Evolutionary conservation across 2,113 vertebrate genomes (phyloP).

Genomic region (Thunnus maccoyii): DNA sequence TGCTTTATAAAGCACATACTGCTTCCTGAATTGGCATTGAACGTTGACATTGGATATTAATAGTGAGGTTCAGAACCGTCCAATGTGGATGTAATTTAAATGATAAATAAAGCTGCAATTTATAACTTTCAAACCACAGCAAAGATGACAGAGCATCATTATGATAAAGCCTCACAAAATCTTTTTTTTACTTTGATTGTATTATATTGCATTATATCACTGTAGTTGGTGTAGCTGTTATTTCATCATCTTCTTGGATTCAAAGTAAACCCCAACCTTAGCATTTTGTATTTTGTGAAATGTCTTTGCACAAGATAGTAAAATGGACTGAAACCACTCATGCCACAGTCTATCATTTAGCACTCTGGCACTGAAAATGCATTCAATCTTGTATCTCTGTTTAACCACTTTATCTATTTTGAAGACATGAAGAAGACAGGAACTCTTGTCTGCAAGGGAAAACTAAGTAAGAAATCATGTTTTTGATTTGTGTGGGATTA

Average conservation of each 20-base stretch:
- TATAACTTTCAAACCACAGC: too few species aligned
- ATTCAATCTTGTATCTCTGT: neutral
- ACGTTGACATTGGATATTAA: too few species aligned
- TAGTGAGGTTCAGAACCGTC: too few species aligned
- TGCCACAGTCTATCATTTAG: neutral
- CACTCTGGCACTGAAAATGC: neutral
- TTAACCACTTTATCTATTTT: neutral
- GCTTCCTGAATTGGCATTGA: too few species aligned
- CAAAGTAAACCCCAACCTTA: neutral
- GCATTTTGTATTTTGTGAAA: too few species aligned
- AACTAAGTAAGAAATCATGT: conserved; percentile 15
- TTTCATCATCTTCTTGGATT: neutral
- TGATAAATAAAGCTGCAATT: too few species aligned
- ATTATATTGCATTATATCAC: neutral
- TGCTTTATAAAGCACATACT: too few species aligned
- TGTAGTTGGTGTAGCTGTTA: neutral
- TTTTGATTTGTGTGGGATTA: conserved; percentile 50
- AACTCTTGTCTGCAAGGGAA: neutral
- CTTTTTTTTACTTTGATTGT: neutral
- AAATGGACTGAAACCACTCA: neutral
- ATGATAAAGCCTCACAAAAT: too few species aligned
- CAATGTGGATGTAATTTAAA: too few species aligned
- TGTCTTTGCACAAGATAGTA: too few species aligned
- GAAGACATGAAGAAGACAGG: conserved; percentile 2
- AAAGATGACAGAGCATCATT: too few species aligned